A percentile compares a stretch with the other conserved stretches of the same genome.
Evolutionary conservation across 1,140 invertebrate genomes (phyloP).

Genomic region (Drosophila nebulosa): DNA sequence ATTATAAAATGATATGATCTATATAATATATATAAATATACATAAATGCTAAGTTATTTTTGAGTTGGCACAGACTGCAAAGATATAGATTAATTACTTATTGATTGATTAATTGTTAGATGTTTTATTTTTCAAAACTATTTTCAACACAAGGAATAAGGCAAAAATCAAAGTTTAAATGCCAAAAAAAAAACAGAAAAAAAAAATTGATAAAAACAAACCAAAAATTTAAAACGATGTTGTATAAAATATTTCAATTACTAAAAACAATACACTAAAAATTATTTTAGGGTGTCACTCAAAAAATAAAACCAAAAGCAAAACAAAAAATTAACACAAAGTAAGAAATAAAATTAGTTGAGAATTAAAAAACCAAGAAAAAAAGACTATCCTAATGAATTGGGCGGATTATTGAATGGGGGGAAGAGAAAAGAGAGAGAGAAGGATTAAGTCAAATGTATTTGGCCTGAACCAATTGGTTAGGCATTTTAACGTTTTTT

Average conservation of each 20-base stretch:
- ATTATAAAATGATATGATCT: slow-evolving; percentile 58
- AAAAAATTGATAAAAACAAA: slow-evolving; percentile 54
- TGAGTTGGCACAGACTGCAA: slow-evolving; percentile 73
- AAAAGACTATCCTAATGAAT: slow-evolving; percentile 45
- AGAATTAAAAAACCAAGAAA: slow-evolving; percentile 64
- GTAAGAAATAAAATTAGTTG: slow-evolving; percentile 71
- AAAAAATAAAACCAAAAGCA: slow-evolving; percentile 40
- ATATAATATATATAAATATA: slow-evolving; percentile 31
- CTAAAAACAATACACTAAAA: slow-evolving; percentile 23
- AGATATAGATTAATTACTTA: slow-evolving; percentile 41
- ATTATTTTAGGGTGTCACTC: slow-evolving; percentile 67
- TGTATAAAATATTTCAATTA: slow-evolving; percentile 11
- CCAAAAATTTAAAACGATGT: slow-evolving; percentile 20
- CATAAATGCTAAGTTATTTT: slow-evolving; percentile 53
- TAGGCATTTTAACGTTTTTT: no score
- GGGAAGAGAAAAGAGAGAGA: no score
- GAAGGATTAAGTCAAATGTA: neutral
- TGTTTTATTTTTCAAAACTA: slow-evolving; percentile 34
- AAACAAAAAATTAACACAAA: slow-evolving; percentile 4
- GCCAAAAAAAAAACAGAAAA: slow-evolving; percentile 7
- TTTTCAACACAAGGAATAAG: neutral
- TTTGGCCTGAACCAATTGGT: slow-evolving; percentile 36
- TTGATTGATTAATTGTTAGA: slow-evolving; percentile 55
- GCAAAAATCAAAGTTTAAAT: slow-evolving; percentile 35
- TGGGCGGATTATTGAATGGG: slow-evolving; percentile 12